A percentile compares a stretch with the other conserved stretches of the same genome.
These are phyloP conservation scores for Xenus cinereus DNA, from an alignment of 2,113 vertebrate genomes.

Conservation along the genomic window DNA sequence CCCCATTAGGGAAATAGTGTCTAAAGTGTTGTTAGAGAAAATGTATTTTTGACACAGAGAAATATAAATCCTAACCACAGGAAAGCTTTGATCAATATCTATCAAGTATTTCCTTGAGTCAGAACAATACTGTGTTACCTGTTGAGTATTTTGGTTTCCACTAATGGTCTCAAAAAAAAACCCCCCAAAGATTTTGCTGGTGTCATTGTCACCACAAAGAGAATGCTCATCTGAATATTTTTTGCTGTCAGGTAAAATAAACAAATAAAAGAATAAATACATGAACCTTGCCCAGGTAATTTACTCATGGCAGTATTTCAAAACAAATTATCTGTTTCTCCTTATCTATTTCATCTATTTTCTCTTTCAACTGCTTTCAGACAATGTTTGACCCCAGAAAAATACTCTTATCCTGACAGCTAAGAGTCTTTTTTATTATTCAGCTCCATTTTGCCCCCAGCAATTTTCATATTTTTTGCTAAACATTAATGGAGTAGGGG, in stretches of 20 bases:
- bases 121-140: neutral
- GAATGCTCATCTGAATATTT: neutral
- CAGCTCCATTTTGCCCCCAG: neutral
- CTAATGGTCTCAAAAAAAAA: neutral
- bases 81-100: neutral
- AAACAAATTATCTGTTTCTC: neutral
- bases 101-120: neutral
- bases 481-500: neutral
- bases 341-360: too few relatives aligned
- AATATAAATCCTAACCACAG: neutral
- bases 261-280: neutral
- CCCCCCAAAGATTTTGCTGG: neutral
- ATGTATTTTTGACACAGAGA: neutral
- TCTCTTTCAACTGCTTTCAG: neutral
- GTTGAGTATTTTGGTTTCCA: neutral
- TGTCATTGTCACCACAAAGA: neutral
- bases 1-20: too few relatives aligned
- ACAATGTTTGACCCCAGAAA: neutral
- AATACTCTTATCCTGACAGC: neutral
- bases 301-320: neutral
- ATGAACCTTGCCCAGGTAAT: neutral
- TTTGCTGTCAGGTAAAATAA: neutral
- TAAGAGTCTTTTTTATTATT: neutral
- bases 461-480: neutral
- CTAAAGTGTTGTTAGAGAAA: neutral